Base-by-base conservation (phyloP, 2,888 invertebrate genomes). In the Pedicia rivosa region DNA sequence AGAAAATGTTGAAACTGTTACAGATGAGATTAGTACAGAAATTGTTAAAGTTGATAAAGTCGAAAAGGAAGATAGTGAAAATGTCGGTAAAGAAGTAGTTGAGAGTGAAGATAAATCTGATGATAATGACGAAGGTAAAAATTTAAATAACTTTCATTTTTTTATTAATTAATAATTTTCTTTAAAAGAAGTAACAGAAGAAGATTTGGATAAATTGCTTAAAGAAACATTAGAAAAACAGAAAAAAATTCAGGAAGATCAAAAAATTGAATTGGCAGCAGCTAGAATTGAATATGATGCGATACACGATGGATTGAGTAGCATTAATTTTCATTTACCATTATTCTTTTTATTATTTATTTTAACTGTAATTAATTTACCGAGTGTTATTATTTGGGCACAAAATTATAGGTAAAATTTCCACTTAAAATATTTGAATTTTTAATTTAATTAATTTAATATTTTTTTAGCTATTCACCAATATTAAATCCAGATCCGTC, bases 331-430 rank as follows among this genome's bases (percentile, higher is more conserved):
- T 54, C 81, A 84, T 51, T 67, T 81, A 50, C 70, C 77, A 40
- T 54, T 83, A 48, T 76, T 84, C 47, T 60, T 78, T 36, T 52
- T 84, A 46, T 77, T 80, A 69, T 52, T 72, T 36, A 53, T 72
- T 12, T 65, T 75, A 20, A 66, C 80, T 1, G 43, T 72, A n/a
- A 59, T 82, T 26, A 80, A 79, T 57, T 46, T 78, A 9, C 84
- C 86, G 0, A 70, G 74, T 28, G 67, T 78, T 12, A 54, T 86
- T 28, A 78, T 81, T 5, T 87, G 86, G 86, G 78, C 82, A 0
- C 75, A 74, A 50, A 81, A 78, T 63, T 80, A 76, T 48, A 72
- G 72, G 82, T 83, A 65, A 67, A 66, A 64, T 34, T 8, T 24
- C n/a, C n/a, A 24, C 8, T 24, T 24, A 5, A 3, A 24, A 24